Conservation (phyloP, 1,140 invertebrate species). For the Cydia splendana region DNA sequence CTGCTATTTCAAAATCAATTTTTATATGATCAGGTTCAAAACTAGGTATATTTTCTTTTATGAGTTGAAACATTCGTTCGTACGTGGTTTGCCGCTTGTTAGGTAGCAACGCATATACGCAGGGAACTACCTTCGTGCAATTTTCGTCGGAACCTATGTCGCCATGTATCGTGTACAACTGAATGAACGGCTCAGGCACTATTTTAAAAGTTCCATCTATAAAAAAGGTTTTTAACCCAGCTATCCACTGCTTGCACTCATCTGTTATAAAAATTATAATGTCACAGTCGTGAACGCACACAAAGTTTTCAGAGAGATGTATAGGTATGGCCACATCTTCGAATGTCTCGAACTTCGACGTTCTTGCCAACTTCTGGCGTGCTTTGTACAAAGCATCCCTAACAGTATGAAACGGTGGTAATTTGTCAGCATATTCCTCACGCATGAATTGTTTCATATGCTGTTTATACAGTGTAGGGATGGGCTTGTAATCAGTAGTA, state of each 20-base stretch:
- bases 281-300: not conserved
- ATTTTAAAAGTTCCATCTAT: not conserved
- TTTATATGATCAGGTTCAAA: slow-evolving; percentile 7
- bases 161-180: not conserved
- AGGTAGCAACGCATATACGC: slow-evolving; percentile 2
- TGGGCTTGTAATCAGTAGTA: slow-evolving; percentile 14
- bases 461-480: slow-evolving; percentile 10
- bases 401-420: slow-evolving; percentile 11
- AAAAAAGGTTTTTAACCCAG: slow-evolving; percentile 24
- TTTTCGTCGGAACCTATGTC: slow-evolving; percentile 12
- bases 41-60: slow-evolving; percentile 19
- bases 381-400: slow-evolving; percentile 18
- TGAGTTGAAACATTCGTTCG: not conserved
- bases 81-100: too few species aligned
- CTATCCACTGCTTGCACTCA: slow-evolving; percentile 17
- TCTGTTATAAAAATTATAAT: slow-evolving; percentile 13
- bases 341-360: slow-evolving; percentile 22
- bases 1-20: not conserved
- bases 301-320: slow-evolving; percentile 10
- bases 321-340: slow-evolving; percentile 13
- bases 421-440: slow-evolving; percentile 16
- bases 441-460: slow-evolving; percentile 14
- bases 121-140: slow-evolving; percentile 4
- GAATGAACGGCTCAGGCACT: not conserved
- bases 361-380: slow-evolving; percentile 15